Evolutionary conservation across 2,888 invertebrate species (phyloP).

Genomic region (Dynastes hyllus): DNA sequence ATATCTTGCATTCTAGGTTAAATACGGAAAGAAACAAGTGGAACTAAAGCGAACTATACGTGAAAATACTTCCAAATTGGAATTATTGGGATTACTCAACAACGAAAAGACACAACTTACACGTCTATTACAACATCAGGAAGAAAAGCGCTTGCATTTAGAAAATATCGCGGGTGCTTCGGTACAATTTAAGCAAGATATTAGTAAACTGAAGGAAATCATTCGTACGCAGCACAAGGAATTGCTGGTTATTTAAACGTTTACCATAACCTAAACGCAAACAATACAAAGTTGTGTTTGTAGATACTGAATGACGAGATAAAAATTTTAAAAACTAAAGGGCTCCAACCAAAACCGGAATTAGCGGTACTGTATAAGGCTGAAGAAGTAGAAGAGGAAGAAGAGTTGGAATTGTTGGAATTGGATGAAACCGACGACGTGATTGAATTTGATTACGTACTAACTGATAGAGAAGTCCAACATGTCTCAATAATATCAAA

Average conservation of each 20-base stretch:
- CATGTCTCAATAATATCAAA: conserved; percentile 42
- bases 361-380: conserved; percentile 41
- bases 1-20: conserved; percentile 61
- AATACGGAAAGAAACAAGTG: conserved; percentile 66
- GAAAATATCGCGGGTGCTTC: conserved; percentile 63
- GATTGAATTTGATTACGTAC: conserved; percentile 46
- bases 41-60: conserved; percentile 71
- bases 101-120: conserved; percentile 73
- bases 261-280: background rate
- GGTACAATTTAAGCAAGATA: conserved; percentile 66
- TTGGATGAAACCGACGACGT: conserved; percentile 55
- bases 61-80: conserved; percentile 74
- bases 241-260: conserved; percentile 61
- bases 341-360: conserved; percentile 56
- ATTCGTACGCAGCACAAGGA: conserved; percentile 68
- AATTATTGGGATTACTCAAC: conserved; percentile 73
- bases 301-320: conserved; percentile 60
- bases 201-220: conserved; percentile 68
- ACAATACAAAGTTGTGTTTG: background rate
- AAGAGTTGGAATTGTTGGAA: conserved; percentile 53
- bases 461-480: background rate
- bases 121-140: conserved; percentile 69
- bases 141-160: conserved; percentile 62
- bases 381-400: conserved; percentile 54
- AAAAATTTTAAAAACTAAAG: conserved; percentile 66